Percentiles rank a stretch among this genome's conserved stretches.
These are phyloP conservation scores for Drosophila teissieri DNA, from an alignment of 1,140 invertebrate species.

Conservation along the genomic window DNA sequence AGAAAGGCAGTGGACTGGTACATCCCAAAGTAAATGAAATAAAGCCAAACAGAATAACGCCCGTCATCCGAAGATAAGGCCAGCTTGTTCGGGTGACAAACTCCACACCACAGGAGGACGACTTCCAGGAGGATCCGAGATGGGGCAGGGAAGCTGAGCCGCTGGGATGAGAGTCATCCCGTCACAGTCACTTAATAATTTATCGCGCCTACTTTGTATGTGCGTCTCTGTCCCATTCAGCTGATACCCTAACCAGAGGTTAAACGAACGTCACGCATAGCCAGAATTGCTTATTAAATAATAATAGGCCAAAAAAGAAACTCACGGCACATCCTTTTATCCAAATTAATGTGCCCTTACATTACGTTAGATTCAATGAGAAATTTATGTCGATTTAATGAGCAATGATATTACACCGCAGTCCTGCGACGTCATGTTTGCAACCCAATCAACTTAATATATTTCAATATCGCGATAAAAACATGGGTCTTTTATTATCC, in stretches of 20 bases:
- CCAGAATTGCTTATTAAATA: background rate
- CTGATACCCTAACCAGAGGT: slow-evolving; percentile 6
- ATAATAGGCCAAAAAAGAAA: background rate
- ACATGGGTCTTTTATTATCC: too few relatives aligned
- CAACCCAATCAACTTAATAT: too few relatives aligned
- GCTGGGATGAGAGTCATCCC: slow-evolving; percentile 25
- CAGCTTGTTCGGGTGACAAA: slow-evolving; percentile 58
- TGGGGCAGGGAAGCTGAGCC: slow-evolving; percentile 11
- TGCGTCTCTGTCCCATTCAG: background rate
- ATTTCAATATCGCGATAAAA: too few relatives aligned
- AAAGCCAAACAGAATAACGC: slow-evolving; percentile 51
- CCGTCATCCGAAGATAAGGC: slow-evolving; percentile 65
- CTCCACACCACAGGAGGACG: slow-evolving; percentile 54
- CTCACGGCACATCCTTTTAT: background rate
- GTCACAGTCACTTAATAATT: slow-evolving; percentile 70
- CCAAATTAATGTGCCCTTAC: too few relatives aligned
- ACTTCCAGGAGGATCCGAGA: slow-evolving; percentile 4
- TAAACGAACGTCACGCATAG: background rate
- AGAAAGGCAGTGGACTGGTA: slow-evolving; percentile 33
- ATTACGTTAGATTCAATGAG: too few relatives aligned
- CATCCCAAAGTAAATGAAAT: slow-evolving; percentile 45
- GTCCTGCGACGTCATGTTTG: too few relatives aligned
- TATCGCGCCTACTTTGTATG: slow-evolving; percentile 65
- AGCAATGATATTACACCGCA: too few relatives aligned
- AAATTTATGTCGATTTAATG: background rate